Evolutionary conservation across 2,888 invertebrate species (phyloP).

Genomic region (Mesorhabditis belari): DNA sequence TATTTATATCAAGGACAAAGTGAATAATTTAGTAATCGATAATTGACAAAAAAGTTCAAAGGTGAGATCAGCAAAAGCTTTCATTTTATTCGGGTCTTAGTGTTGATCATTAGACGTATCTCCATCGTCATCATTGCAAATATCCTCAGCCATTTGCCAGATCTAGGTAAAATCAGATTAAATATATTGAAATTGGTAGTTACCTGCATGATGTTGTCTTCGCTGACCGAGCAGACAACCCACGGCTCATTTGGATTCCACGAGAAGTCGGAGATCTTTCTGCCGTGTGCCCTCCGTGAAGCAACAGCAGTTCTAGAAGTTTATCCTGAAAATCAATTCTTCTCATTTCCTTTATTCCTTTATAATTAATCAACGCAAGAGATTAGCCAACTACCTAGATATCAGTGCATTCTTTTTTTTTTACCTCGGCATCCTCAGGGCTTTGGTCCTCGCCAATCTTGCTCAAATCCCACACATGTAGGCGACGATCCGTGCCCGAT

Average conservation of each 20-base stretch:
- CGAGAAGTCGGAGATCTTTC: conserved; percentile 98
- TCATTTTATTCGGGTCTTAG: too few species aligned
- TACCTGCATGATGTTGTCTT: conserved; percentile 99
- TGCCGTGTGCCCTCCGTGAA: conserved; percentile 96
- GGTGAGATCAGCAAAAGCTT: too few species aligned
- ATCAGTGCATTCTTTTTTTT: too few species aligned
- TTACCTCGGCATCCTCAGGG: conserved; percentile 91
- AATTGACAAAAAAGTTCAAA: too few species aligned
- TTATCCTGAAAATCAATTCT: too few species aligned
- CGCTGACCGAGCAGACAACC: conserved; percentile 98
- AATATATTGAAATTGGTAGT: conserved; percentile 54
- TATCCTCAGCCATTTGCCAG: conserved; percentile 74
- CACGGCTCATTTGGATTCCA: conserved; percentile 99
- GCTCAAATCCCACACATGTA: conserved; percentile 97
- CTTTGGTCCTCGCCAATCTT: conserved; percentile 98
- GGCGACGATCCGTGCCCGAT: conserved; percentile 88
- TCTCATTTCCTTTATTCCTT: too few species aligned
- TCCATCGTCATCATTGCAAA: conserved; percentile 91
- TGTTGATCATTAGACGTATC: too few species aligned
- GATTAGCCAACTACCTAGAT: too few species aligned
- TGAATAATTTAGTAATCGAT: too few species aligned
- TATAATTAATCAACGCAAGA: too few species aligned
- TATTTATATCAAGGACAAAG: too few species aligned
- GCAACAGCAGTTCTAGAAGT: conserved; percentile 62
- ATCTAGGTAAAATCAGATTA: not conserved